Percentiles rank a stretch among this genome's conserved stretches.
Evolutionary conservation across 2,888 invertebrate genomes (phyloP).

Genomic region (Troides helena): DNA sequence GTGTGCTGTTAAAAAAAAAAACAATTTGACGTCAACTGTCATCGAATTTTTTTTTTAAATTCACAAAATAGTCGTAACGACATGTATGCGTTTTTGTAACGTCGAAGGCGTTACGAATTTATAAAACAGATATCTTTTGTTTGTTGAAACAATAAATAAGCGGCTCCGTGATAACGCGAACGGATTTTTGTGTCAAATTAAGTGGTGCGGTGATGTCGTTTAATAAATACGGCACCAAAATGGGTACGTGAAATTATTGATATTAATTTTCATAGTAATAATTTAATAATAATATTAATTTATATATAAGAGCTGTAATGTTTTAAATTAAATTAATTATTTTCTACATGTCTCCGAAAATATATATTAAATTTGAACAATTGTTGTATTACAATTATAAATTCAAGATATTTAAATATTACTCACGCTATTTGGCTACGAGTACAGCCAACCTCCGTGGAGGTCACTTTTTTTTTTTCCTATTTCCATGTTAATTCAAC

Average conservation of each 20-base stretch:
- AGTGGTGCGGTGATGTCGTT: slow-evolving; percentile 33
- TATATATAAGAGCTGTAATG: not conserved
- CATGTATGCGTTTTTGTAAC: slow-evolving; percentile 32
- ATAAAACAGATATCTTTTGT: slow-evolving; percentile 37
- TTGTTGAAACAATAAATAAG: slow-evolving; percentile 33
- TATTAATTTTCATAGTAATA: not conserved
- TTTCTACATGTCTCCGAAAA: not conserved
- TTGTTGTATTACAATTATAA: too few relatives aligned
- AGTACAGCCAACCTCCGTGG: slow-evolving; percentile 18
- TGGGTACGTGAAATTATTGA: slow-evolving; percentile 31
- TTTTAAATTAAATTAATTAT: not conserved
- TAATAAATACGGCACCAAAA: slow-evolving; percentile 30
- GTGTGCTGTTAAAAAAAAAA: not conserved
- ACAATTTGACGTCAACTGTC: not conserved
- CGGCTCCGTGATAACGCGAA: slow-evolving; percentile 30
- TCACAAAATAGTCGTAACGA: slow-evolving; percentile 1
- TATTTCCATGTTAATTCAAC: slow-evolving; percentile 5
- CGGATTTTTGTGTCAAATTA: slow-evolving; percentile 34
- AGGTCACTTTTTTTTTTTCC: slow-evolving; percentile 21
- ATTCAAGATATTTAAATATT: not conserved
- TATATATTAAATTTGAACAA: too few relatives aligned
- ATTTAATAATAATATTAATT: not conserved
- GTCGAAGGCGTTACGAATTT: slow-evolving; percentile 33
- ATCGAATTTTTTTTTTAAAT: not conserved
- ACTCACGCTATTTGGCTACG: not conserved